Evolutionary conservation across 2,113 vertebrate species (phyloP).

Genomic region (Colius striatus): DNA sequence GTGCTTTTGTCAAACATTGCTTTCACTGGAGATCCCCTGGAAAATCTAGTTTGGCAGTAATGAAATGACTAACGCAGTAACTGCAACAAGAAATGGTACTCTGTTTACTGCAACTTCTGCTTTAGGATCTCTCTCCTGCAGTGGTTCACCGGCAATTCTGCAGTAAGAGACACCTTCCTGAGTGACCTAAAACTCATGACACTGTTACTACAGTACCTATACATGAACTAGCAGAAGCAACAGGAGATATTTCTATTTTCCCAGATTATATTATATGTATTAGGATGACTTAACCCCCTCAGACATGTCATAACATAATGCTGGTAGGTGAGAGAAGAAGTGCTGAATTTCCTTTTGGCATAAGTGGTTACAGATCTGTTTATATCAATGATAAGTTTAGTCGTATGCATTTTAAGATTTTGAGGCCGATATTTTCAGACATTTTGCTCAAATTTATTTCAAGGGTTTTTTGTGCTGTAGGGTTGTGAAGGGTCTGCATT

Average conservation of each 20-base stretch:
- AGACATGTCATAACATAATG: neutral
- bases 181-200: neutral
- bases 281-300: neutral
- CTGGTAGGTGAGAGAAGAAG: neutral
- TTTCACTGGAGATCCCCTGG: neutral
- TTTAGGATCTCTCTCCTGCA: too few species aligned
- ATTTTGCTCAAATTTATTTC: neutral
- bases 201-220: rapidly evolving
- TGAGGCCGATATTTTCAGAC: neutral
- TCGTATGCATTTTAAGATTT: rapidly evolving
- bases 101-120: neutral
- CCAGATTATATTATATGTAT: rapidly evolving
- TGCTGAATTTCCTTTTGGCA: neutral
- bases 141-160: neutral
- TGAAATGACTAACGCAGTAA: too few species aligned
- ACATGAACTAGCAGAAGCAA: rapidly evolving
- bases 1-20: neutral
- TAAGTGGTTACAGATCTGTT: too few species aligned
- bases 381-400: neutral
- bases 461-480: neutral
- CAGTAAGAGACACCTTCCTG: rapidly evolving
- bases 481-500: neutral
- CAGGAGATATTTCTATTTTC: neutral
- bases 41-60: neutral
- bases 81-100: rapidly evolving